A percentile compares a stretch with the other conserved stretches of the same genome.
phyloP scores from a whole-genome alignment of 2,113 vertebrate genomes.

The Cryptomyrus ogoouensis region DNA sequence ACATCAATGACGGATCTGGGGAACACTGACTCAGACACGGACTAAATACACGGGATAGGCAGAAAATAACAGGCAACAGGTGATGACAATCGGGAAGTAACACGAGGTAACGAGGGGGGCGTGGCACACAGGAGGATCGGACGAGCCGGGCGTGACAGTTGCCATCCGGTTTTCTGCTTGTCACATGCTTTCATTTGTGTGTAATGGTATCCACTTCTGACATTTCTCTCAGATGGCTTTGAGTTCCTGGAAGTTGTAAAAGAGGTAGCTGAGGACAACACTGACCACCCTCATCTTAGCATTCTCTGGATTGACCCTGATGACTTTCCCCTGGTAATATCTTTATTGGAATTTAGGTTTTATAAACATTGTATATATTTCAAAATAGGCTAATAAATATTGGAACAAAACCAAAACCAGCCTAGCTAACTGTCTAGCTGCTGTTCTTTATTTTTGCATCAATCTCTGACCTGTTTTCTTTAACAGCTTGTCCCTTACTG shows the following conservation, averaged over 20 bases:
- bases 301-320: slow-evolving; percentile 92
- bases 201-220: background rate
- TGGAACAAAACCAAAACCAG: background rate
- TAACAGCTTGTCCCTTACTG: slow-evolving; percentile 82
- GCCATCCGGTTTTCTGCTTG: background rate
- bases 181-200: background rate
- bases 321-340: slow-evolving; percentile 79
- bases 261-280: slow-evolving; percentile 83
- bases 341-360: background rate
- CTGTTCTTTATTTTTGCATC: background rate
- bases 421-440: background rate
- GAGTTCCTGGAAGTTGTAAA: slow-evolving; percentile 87
- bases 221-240: slow-evolving; percentile 66
- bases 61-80: no score
- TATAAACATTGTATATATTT: background rate
- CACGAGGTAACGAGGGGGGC: no score
- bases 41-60: no score
- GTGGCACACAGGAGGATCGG: no score
- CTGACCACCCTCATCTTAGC: slow-evolving; percentile 80
- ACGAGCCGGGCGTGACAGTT: no score
- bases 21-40: no score
- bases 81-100: no score
- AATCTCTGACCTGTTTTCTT: slow-evolving; percentile 4
- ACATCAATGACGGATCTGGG: no score
- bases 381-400: background rate